Evolutionary conservation across 1,140 invertebrate genomes (phyloP).

Genomic region (Zaprionus ornatus): DNA sequence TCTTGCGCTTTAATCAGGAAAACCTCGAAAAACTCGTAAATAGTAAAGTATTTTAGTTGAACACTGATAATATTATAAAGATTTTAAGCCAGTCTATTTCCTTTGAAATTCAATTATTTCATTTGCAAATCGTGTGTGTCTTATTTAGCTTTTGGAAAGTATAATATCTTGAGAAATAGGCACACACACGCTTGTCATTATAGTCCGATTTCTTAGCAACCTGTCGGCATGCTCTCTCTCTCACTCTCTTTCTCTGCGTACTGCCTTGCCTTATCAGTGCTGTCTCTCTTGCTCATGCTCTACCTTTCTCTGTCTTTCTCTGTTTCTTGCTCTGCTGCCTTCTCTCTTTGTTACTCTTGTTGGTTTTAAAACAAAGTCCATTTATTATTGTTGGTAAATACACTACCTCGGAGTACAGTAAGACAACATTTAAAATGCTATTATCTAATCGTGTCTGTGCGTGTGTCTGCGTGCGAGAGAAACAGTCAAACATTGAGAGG

Average conservation of each 20-base stretch:
- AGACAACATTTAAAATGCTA: slow-evolving; percentile 76
- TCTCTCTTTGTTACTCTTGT: slow-evolving; percentile 46
- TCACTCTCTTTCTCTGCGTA: neutral
- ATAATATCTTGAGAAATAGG: slow-evolving; percentile 1
- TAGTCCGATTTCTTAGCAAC: neutral
- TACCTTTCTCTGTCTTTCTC: neutral
- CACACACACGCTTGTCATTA: neutral
- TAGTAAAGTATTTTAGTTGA: too few relatives aligned
- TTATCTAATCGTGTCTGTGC: slow-evolving; percentile 66
- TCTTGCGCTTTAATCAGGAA: neutral
- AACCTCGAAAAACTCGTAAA: too few relatives aligned
- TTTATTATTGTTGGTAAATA: slow-evolving; percentile 67
- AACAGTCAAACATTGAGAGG: neutral
- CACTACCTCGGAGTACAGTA: slow-evolving; percentile 68
- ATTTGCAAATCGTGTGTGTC: neutral
- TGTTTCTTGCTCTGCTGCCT: neutral
- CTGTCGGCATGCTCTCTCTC: neutral
- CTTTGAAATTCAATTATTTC: neutral
- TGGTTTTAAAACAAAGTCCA: slow-evolving; percentile 74
- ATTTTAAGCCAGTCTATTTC: neutral
- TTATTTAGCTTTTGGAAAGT: neutral
- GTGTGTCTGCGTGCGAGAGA: slow-evolving; percentile 6
- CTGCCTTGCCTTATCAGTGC: neutral
- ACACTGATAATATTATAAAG: too few relatives aligned
- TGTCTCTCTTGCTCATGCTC: slow-evolving; percentile 3